Evolutionary conservation across 2,113 vertebrate species (phyloP), one percentile per base, ranked within the genome.

Genomic region (Eublepharis macularius): DNA sequence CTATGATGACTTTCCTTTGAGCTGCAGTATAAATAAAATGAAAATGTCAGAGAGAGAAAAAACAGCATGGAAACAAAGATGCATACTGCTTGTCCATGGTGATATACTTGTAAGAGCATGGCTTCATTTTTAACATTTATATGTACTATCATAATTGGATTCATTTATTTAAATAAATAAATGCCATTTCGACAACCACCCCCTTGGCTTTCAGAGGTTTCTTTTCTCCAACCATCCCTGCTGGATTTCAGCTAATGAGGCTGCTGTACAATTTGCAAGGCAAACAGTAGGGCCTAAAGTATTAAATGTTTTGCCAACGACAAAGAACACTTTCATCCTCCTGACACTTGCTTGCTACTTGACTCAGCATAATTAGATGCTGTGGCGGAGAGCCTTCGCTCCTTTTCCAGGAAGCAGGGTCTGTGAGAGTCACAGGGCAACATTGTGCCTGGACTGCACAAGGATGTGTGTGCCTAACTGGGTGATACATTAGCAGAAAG

Each of bases 291-390:
- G 72, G 72, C 86, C 43, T 16, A 73, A 47, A 65, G 41, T 26
- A 70, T 63, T 65, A 89, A 74, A 75, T 91, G 87, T 92, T 87
- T 83, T 29, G 0, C 2, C 29, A 12, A 11, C 12, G 1, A 1
- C 39, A 60, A 66, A 29, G 49, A 34, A n/a, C 34, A 66, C 47
- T 13, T 2, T 41, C 43, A 76, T 51, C 34, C 9, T 21, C 65
- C 43, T 29, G 81, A 86, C 70, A 77, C 66, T 89, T 72, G 75
- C 43, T 82, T 68, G n/a, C n/a, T 17, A 6, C 51, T 66, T 85
- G 63, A 54, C 6, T 57, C 41, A 29, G n/a, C 49, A 34, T 2
- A 81, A 45, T 74, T 3, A 43, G 76, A 19, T 41, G 6, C 21
- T 63, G 1, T 13, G 24, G 21, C 19, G 74, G 36, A 13, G 45